Evolutionary conservation across 2,888 invertebrate genomes (phyloP).

Genomic region (Reticulitermes lucifugus): DNA sequence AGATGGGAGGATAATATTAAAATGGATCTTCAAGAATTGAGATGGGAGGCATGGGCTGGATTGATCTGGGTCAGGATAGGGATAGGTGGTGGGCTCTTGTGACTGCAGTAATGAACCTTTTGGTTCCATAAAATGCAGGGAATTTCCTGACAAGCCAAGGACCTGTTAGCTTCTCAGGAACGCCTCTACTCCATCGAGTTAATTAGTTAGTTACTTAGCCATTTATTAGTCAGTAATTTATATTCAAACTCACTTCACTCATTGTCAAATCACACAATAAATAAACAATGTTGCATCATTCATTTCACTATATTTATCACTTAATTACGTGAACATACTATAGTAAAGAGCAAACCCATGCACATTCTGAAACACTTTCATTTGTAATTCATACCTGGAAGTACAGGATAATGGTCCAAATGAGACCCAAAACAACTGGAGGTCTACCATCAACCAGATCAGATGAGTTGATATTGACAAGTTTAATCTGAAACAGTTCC

Average conservation of each 20-base stretch:
- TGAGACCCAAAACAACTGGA: constrained; percentile 94
- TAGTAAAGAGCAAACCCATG: not conserved
- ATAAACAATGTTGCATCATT: not conserved
- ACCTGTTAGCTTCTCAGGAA: no score
- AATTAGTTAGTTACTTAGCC: no score
- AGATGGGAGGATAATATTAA: no score
- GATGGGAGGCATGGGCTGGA: no score
- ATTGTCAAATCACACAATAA: not conserved
- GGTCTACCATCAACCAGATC: constrained; percentile 97
- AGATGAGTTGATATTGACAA: constrained; percentile 97
- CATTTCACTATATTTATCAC: not conserved
- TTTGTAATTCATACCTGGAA: constrained; percentile 84
- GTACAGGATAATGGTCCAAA: constrained; percentile 98
- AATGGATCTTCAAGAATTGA: no score
- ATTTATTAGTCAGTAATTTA: no score
- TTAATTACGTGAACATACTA: not conserved
- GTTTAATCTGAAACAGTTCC: constrained; percentile 78
- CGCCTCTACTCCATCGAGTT: no score
- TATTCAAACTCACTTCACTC: not conserved
- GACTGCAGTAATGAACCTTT: no score
- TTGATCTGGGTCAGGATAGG: no score
- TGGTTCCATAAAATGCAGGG: no score
- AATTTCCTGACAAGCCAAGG: no score
- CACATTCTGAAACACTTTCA: not conserved
- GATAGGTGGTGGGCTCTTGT: no score